phyloP scores from a whole-genome alignment of 2,113 vertebrate species.

The Candoia aspera region DNA sequence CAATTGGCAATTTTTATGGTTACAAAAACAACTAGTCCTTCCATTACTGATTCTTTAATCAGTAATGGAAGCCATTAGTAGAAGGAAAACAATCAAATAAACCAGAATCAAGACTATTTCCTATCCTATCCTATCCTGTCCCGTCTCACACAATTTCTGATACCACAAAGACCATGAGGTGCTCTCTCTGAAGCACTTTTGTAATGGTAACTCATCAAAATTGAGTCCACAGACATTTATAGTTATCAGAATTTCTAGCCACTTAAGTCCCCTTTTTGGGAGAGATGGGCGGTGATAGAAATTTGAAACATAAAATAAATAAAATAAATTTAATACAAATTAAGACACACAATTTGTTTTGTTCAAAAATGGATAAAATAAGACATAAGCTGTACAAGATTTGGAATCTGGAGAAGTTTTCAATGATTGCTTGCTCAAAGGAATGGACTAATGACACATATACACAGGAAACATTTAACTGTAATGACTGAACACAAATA shows the following conservation, averaged over 20 bases:
- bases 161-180: neutral
- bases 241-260: neutral
- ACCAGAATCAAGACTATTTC: neutral
- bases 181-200: neutral
- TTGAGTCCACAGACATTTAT: neutral
- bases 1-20: neutral
- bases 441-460: neutral
- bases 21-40: neutral
- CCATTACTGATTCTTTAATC: neutral
- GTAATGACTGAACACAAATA: neutral
- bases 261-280: too few relatives aligned
- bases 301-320: too few relatives aligned
- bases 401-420: neutral
- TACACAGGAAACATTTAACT: neutral
- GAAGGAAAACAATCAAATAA: neutral
- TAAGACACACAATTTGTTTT: neutral
- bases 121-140: neutral
- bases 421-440: neutral
- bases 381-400: neutral
- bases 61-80: neutral
- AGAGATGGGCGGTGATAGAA: too few relatives aligned
- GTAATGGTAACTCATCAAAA: neutral
- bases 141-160: neutral
- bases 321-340: conserved; percentile 19
- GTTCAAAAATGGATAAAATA: neutral